phyloP scores from a whole-genome alignment of 2,888 invertebrate genomes.

The Latrodectus elegans region DNA sequence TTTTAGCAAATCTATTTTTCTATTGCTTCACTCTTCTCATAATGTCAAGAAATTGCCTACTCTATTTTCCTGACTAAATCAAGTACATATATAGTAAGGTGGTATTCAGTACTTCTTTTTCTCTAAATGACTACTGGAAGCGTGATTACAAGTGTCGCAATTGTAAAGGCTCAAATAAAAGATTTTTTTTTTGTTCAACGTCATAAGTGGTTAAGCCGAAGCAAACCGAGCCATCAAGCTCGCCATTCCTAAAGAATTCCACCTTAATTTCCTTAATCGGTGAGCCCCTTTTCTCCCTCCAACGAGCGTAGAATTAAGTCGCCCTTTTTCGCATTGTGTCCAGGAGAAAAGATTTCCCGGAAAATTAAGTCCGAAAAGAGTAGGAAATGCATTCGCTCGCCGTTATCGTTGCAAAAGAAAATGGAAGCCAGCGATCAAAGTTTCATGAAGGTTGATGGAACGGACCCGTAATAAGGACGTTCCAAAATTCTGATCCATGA shows the following conservation, averaged over 20 bases:
- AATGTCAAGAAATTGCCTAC: no score
- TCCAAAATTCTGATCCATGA: constrained; percentile 69
- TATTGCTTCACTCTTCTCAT: no score
- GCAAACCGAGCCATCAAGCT: background rate
- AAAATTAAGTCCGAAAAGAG: constrained; percentile 52
- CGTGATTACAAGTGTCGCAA: constrained; percentile 6
- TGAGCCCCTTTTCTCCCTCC: constrained; percentile 18
- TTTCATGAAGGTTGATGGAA: constrained; percentile 69
- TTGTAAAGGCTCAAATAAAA: constrained; percentile 3
- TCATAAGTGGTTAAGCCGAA: background rate
- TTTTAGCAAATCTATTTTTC: no score
- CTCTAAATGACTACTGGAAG: constrained; percentile 8
- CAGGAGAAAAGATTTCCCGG: constrained; percentile 10
- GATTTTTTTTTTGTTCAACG: constrained; percentile 9
- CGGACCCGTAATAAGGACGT: constrained; percentile 67
- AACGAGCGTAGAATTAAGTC: constrained; percentile 10
- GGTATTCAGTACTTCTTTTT: background rate
- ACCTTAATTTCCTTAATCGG: constrained; percentile 66
- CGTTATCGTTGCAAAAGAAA: constrained; percentile 47
- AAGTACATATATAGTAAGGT: no score
- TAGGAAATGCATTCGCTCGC: constrained; percentile 7
- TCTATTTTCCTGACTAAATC: no score
- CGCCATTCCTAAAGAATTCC: constrained; percentile 17
- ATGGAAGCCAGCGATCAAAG: constrained; percentile 64
- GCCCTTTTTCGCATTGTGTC: constrained; percentile 21